These are phyloP conservation scores for Zosterops pallidus DNA, from an alignment of 2,113 vertebrate genomes.

Conservation along the genomic window DNA sequence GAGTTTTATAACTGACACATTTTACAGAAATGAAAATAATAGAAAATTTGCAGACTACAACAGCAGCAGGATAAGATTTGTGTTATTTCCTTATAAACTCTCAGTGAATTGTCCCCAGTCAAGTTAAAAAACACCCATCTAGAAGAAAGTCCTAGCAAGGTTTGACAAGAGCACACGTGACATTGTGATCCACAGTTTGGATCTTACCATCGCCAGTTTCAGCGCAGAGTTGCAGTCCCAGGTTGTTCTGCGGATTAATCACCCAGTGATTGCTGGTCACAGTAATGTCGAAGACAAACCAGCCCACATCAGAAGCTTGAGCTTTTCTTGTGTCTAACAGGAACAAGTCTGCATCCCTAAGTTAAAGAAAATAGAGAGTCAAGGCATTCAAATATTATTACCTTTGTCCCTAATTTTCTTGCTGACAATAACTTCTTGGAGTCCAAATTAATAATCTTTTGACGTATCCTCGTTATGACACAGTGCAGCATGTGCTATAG, in stretches of 20 bases:
- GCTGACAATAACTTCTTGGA: neutral
- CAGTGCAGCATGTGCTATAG: neutral
- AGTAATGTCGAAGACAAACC: slow-evolving; percentile 97
- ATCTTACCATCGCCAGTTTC: slow-evolving; percentile 92
- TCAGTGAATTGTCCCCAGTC: neutral
- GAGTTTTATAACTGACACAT: neutral
- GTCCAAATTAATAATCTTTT: neutral
- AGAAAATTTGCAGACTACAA: neutral
- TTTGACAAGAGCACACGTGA: neutral
- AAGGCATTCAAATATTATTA: neutral
- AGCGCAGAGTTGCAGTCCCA: slow-evolving; percentile 93
- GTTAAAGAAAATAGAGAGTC: slow-evolving; percentile 44
- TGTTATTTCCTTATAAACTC: neutral
- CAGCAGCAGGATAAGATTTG: neutral
- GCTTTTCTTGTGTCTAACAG: slow-evolving; percentile 89
- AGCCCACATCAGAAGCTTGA: slow-evolving; percentile 91
- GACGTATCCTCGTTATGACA: neutral
- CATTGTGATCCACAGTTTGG: accelerated
- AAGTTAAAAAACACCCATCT: neutral
- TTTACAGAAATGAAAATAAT: neutral
- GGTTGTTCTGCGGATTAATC: slow-evolving; percentile 95
- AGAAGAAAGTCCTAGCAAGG: neutral
- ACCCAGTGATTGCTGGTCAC: slow-evolving; percentile 98
- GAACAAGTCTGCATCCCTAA: slow-evolving; percentile 94
- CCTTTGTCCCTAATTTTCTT: neutral